These are phyloP conservation scores for Montipora cactus DNA, from an alignment of 64 coral and sea anemone genomes.

Conservation along the genomic window DNA sequence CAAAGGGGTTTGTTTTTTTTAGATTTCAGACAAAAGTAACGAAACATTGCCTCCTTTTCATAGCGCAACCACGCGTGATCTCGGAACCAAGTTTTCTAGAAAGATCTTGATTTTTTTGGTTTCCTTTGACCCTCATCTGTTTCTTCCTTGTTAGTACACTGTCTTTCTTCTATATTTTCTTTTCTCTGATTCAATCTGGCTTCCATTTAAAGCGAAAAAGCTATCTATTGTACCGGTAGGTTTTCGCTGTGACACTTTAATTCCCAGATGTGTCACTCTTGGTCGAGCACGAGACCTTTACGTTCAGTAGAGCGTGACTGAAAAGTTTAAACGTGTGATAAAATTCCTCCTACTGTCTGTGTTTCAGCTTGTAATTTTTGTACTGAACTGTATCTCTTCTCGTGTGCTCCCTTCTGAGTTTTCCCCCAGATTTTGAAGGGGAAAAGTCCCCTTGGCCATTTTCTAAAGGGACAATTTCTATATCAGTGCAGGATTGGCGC, in stretches of 20 bases:
- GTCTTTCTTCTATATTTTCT: slow-evolving; percentile 46
- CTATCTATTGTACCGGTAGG: not conserved
- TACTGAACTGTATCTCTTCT: not conserved
- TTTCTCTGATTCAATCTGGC: slow-evolving; percentile 37
- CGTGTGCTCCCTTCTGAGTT: no score
- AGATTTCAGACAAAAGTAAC: slow-evolving; percentile 44
- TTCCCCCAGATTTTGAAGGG: slow-evolving; percentile 1
- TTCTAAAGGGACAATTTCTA: not conserved
- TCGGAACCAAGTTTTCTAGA: slow-evolving; percentile 52
- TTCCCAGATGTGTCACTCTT: no score
- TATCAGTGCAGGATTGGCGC: not conserved
- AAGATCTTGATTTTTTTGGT: slow-evolving; percentile 34
- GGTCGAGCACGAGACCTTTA: no score
- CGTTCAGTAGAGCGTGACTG: not conserved
- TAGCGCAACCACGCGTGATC: slow-evolving; percentile 53
- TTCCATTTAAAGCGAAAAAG: slow-evolving; percentile 31
- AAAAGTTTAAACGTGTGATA: slow-evolving; percentile 50
- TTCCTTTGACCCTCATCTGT: slow-evolving; percentile 44
- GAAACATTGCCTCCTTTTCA: slow-evolving; percentile 55
- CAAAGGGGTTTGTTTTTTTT: slow-evolving; percentile 44
- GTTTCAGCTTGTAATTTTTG: not conserved
- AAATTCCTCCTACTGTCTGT: slow-evolving; percentile 1
- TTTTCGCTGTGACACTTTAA: not conserved
- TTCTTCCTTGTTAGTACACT: slow-evolving; percentile 31
- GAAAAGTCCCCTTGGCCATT: slow-evolving; percentile 19